Base-by-base conservation (phyloP, 37 sponge, comb jelly and placozoan species). In the Eunapius fragilis region DNA sequence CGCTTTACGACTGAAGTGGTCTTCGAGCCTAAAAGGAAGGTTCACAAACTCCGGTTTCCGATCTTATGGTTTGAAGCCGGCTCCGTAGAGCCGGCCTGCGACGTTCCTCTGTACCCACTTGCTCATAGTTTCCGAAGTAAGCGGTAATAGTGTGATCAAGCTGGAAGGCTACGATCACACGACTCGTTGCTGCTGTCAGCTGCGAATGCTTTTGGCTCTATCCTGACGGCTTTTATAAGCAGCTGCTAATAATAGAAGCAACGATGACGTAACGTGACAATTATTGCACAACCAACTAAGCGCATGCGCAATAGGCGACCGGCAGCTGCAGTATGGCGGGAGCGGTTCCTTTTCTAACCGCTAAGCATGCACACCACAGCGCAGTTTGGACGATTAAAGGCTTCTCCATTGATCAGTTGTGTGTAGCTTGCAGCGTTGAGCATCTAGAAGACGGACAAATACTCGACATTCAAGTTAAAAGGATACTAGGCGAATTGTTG, bases 321-420 rank as follows among this genome's bases (percentile, higher is more conserved):
- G 72, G 27, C 72, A 71, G 72, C 30, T 71, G 30, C 72, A 30
- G 27, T 2, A 75, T 24, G 36, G 32, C 36, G 26, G 36, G 32
- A 37, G 36, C 31, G 36, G 32, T 75, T 45, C 89, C 89, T 30
- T 73, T 92, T 23, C 71, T 77, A 22, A 92, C 89, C 1, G 68
- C 69, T 0, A 78, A 84, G 79, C 93, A 92, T 71, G 86, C 77
- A 26, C 85, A 88, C 27, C 93, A 92, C 78, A 88, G 89, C 37
- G 77, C 78, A 5, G 85, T 79, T 37, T 92, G 93, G 93, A 86
- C 70, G 31, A 73, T 88, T 30, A 31, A 78, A 19, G 93, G 93
- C 23, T 85, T 82, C 74, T 85, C 93, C 19, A 36, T 92, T 30
- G 79, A 89, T 25, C 71, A 76, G 69, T 45, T 92, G 30, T 92